These are phyloP conservation scores for Polyommatus icarus DNA, from an alignment of 2,888 invertebrate species.

Conservation along the genomic window DNA sequence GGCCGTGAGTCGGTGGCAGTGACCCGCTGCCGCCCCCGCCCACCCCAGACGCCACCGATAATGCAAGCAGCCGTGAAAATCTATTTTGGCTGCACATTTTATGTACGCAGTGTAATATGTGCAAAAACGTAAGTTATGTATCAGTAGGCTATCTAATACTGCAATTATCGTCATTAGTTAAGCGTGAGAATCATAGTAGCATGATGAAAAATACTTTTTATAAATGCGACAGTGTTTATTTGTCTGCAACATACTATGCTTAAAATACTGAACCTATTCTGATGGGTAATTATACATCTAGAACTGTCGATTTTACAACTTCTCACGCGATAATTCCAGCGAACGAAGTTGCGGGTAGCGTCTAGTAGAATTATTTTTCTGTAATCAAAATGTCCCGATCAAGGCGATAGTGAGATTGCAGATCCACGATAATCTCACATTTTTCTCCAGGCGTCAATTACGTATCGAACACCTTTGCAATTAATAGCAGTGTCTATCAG, in stretches of 20 bases:
- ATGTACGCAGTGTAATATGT: not conserved
- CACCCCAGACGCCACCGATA: conserved; percentile 31
- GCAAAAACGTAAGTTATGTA: not conserved
- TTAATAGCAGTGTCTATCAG: not conserved
- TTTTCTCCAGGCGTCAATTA: conserved; percentile 25
- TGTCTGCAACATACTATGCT: no score
- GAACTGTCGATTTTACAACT: no score
- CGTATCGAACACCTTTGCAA: conserved; percentile 24
- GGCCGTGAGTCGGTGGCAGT: conserved; percentile 80
- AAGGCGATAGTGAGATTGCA: not conserved
- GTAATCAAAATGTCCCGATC: not conserved
- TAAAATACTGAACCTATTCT: no score
- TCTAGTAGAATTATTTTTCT: no score
- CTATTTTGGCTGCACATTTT: conserved; percentile 25
- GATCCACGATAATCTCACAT: not conserved
- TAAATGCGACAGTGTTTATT: no score
- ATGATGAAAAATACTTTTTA: no score
- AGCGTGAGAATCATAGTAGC: no score
- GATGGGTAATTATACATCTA: no score
- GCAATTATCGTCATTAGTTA: not conserved
- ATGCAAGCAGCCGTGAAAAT: conserved; percentile 31
- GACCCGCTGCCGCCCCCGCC: conserved; percentile 77
- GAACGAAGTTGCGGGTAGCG: no score
- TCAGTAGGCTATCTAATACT: not conserved
- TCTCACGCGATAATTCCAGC: no score